Conservation (phyloP, 2,888 invertebrate genomes). For the Actias luna region DNA sequence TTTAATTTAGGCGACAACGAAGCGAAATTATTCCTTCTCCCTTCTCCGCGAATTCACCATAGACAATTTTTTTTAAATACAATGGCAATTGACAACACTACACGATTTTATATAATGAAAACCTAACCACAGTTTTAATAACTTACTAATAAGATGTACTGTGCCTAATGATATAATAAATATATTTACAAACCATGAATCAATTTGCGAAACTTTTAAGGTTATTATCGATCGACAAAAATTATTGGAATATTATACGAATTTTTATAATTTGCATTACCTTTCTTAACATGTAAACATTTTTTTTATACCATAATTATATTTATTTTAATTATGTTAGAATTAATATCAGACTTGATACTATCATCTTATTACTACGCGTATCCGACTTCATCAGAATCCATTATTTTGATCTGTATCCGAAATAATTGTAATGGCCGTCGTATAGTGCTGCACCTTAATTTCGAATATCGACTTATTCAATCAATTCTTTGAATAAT, state of each 20-base stretch:
- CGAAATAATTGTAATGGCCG: conserved; percentile 10
- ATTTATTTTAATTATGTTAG: not conserved
- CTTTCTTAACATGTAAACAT: too few species aligned
- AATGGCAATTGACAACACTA: conserved; percentile 11
- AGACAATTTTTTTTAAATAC: conserved; percentile 48
- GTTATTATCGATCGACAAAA: too few species aligned
- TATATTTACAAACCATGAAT: not conserved
- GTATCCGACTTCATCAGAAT: conserved; percentile 1
- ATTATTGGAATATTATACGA: too few species aligned
- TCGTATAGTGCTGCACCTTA: not conserved
- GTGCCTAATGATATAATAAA: too few species aligned
- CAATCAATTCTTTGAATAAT: not conserved
- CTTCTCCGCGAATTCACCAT: conserved; percentile 72
- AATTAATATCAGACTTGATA: not conserved
- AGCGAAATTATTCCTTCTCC: conserved; percentile 74
- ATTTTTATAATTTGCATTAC: too few species aligned
- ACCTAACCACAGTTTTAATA: not conserved
- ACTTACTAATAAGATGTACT: not conserved
- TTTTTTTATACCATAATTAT: too few species aligned
- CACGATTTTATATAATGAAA: not conserved
- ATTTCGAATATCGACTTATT: not conserved
- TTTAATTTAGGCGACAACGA: conserved; percentile 74
- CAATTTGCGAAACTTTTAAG: too few species aligned
- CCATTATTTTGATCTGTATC: not conserved
- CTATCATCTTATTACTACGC: not conserved